Evolutionary conservation across 2,888 invertebrate genomes (phyloP).

Genomic region (Drosophila eohydei): DNA sequence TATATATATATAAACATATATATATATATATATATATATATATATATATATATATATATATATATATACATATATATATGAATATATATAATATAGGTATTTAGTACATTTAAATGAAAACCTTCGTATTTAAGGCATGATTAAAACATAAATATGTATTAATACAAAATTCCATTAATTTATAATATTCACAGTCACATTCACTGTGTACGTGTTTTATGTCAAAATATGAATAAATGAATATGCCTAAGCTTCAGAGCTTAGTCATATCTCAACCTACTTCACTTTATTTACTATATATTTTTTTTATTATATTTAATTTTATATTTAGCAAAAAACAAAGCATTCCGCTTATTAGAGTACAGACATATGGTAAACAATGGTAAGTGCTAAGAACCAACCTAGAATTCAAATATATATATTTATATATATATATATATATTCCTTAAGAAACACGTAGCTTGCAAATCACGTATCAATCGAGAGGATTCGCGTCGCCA

Average conservation of each 20-base stretch:
- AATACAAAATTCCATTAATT: constrained; percentile 1
- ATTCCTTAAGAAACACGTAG: background rate
- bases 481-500: background rate
- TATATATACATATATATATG: background rate
- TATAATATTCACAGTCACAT: background rate
- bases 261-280: background rate
- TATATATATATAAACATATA: background rate
- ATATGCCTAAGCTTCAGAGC: background rate
- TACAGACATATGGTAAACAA: background rate
- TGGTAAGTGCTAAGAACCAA: background rate
- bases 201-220: background rate
- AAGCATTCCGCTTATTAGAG: background rate
- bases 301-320: background rate
- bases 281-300: background rate
- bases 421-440: background rate
- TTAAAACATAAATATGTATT: constrained; percentile 4
- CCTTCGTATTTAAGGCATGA: background rate
- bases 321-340: background rate
- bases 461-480: background rate
- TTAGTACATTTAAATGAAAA: background rate
- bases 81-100: background rate
- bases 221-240: background rate
- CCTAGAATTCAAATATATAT: background rate
- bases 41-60: background rate
- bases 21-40: background rate